Base-by-base conservation (phyloP, 2,888 invertebrate genomes). In the Drosophila nr. medialis region DNA sequence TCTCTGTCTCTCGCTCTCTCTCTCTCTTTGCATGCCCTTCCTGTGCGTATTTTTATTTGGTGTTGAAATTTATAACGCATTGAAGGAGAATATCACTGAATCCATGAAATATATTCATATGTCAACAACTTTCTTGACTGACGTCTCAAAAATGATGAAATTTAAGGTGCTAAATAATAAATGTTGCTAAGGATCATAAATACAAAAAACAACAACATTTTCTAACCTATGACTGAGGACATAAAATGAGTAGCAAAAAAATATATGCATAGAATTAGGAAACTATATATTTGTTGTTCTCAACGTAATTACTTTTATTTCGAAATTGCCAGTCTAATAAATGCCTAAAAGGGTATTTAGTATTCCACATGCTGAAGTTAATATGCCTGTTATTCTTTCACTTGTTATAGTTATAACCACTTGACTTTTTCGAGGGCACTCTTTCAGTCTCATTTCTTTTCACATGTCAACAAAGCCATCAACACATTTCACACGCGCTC, bases 401-500 rank as follows among this genome's bases (percentile, higher is more conserved):
- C 49, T 21, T 36, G 13, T 53, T 68, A 75, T 86, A 80, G 81
- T 83, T 80, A 74, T 82, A 86, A 83, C 68, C 81, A 80, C 83
- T 86, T 82, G 69, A 77, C 77, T 82, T 83, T 69, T 63, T 56
- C 49, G 63, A 59, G 51, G 62, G 49, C 58, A 50, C 65, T 61
- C 62, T 63, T 70, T 72, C 72, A 69, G 68, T 65, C 80, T 79
- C 73, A 67, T 72, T 83, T 76, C 77, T 77, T 84, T 84, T 81
- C 81, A 83, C 75, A 83, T 83, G 81, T 83, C 78, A 85, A 85
- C 83, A 77, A 72, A 82, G 81, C 77, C 77, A 82, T 81, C 80
- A 81, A 80, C 78, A 72, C 80, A 77, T 86, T 73, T 75, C 76
- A 81, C 75, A 67, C 72, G 75, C 71, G 75, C 64, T 75, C 77